Evolutionary conservation across 2,888 invertebrate species (phyloP), one percentile per base, ranked within the genome.

Genomic region (Coelopa pilipes): DNA sequence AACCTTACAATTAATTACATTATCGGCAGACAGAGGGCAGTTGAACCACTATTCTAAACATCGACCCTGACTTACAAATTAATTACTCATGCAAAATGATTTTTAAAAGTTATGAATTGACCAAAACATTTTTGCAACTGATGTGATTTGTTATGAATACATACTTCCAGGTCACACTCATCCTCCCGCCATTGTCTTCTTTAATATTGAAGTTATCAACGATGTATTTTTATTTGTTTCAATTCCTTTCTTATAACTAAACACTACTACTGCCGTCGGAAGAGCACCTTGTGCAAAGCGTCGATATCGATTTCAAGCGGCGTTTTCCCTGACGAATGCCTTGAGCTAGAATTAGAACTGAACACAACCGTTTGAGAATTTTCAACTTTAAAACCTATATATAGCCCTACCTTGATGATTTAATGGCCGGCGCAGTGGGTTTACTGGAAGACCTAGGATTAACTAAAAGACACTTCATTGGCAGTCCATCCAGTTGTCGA

Each of bases 401-500:
- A 13, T 68, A 15, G 57, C 71, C 81, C 75, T 69, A 86, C 87
- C 81, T 82, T 75, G 80, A 78, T 24, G 80, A 67, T 74, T 82
- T 83, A 5, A 85, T 85, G 70, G 85, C 84, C 66, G 86, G 83
- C 21, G 84, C 85, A 2, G 90, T 89, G 15, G 91, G 90, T 81
- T 91, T 91, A 84, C 90, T 90, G 77, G 91, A 89, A 59, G 92
- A 89, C 82, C 93, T 89, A 59, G 94, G 94, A 83, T 94, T 94
- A 10, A 96, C 95, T 77, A 96, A 89, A 72, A 95, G 90, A 85
- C 96, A 96, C 85, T 95, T 95, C 96, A 96, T 96, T 5, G 96
- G 96, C 83, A 95, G 95, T 1, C 97, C 96, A 89, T 98, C 97
- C 60, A 98, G 89, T 84, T 96, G 96, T 69, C 97, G 89, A 87